Evolutionary conservation across 2,113 vertebrate genomes (phyloP).

Genomic region (Menidia beryllina): DNA sequence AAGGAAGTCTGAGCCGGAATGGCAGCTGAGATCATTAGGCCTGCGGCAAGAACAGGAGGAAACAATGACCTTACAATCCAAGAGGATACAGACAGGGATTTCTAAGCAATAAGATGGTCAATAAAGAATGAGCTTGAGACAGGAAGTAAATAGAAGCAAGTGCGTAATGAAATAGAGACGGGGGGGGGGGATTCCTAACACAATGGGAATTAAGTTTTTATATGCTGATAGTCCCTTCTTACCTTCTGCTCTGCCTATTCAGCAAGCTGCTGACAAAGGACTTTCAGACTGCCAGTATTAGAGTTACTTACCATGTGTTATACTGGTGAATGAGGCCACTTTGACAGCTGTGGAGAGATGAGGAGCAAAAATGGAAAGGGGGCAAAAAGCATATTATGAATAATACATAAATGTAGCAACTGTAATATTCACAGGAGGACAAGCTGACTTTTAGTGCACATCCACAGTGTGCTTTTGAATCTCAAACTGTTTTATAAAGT

Average conservation of each 20-base stretch:
- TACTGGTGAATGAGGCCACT: slow-evolving; percentile 44
- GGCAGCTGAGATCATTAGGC: slow-evolving; percentile 24
- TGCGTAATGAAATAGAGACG: slow-evolving; percentile 39
- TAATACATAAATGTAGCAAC: slow-evolving; percentile 63
- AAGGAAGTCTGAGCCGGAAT: slow-evolving; percentile 36
- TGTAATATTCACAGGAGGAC: slow-evolving; percentile 66
- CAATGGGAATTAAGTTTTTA: slow-evolving; percentile 75
- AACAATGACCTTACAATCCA: slow-evolving; percentile 13
- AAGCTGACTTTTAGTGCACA: slow-evolving; percentile 53
- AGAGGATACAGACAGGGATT: slow-evolving; percentile 3
- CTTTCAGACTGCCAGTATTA: slow-evolving; percentile 58
- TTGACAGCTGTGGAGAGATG: slow-evolving; percentile 57
- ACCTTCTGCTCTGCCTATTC: slow-evolving; percentile 65
- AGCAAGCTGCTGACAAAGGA: slow-evolving; percentile 69
- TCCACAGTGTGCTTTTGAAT: slow-evolving; percentile 51
- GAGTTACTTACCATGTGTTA: slow-evolving; percentile 74
- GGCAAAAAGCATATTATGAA: slow-evolving; percentile 63
- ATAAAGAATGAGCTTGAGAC: slow-evolving; percentile 20
- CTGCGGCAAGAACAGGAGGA: slow-evolving; percentile 44
- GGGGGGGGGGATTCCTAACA: slow-evolving; percentile 42
- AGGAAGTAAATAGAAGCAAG: slow-evolving; percentile 40
- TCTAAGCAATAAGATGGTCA: slow-evolving; percentile 1
- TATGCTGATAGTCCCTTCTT: slow-evolving; percentile 57
- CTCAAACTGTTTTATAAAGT: slow-evolving; percentile 54
- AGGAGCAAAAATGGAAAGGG: slow-evolving; percentile 10